Base-by-base conservation (phyloP, 1,140 invertebrate genomes). In the Cydia fagiglandana region DNA sequence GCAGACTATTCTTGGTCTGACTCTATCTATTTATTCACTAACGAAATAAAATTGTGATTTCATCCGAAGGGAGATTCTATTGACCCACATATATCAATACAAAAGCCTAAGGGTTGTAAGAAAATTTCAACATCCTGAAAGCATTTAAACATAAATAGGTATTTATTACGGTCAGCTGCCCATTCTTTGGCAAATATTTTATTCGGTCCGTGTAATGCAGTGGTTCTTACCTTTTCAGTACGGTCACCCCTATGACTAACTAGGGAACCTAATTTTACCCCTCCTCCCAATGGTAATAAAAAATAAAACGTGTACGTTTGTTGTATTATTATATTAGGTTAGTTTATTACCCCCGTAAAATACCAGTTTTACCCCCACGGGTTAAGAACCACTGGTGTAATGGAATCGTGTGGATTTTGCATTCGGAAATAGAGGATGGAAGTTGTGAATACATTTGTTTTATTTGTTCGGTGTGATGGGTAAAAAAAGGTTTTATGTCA, bases 91-190 rank as follows among this genome's bases (percentile, higher is more conserved):
- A 17, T 17, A 53, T n/a, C 50, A 53, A 53, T 53, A 53, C 12
- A 47, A 17, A 0, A 53, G 15, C 50, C 50, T 45, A 17, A 68
- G 4, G 64, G 64, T 5, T 17, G 66, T 41, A 70, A 70, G 30
- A 20, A 70, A 70, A 70, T 45, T 41, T 20, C 1, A 70, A 70
- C 28, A 34, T 68, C 64, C 64, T 68, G 64, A 15, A 68, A 9
- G 34, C 66, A 70, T 38, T 70, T 70, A 70, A 68, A 70, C 34
- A 70, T 70, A 70, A 70, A 70, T 41, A 70, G 66, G 66, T 70
- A 70, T 70, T 70, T 70, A 70, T 70, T 70, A 70, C 66, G 34
- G 66, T 70, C 30, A 38, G 30, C 34, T 38, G 66, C 30, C 64
- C 30, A 38, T 68, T 68, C 64, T 68, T 68, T 68, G 64, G 64